Evolutionary conservation across 2,113 vertebrate genomes (phyloP), one percentile per base, ranked within the genome.

Genomic region (Nyctereutes procyonoides): DNA sequence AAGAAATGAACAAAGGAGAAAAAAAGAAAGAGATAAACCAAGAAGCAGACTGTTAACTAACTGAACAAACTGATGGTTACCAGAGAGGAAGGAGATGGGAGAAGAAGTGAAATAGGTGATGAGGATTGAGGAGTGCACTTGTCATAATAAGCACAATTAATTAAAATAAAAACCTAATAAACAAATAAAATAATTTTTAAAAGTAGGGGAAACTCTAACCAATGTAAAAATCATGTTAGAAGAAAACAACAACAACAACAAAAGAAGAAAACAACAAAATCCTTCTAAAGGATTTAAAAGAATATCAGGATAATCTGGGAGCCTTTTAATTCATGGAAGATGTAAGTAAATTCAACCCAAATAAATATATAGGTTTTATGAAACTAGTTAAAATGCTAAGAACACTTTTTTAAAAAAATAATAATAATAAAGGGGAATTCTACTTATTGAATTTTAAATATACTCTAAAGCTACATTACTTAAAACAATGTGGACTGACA

Each of bases 181-280:
- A 48, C 28, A 28, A 43, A 17, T 74, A 26, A 74, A 74, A 74
- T 48, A 73, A 43, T 38, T 43, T 28, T 76, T 76, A 48, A 76
- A 62, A 43, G 28, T 89, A 71, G 71, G 30, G 74, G 88, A 62
- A 84, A n/a, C 3, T 38, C 48, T 85, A 81, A 91, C 10, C 91
- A 89, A 69, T 26, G 30, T 77, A 15, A 13, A 82, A 88, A 16
- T 82, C 17, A n/a, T n/a, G 67, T 71, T 43, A 93, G 32, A 93
- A 96, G 13, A 86, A 92, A 89, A 93, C 24, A n/a, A 69, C 53
- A 83, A 74, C n/a, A n/a, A n/a, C n/a, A n/a, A n/a, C n/a, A n/a
- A n/a, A n/a, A 93, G 32, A 93, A 96, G 13, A 86, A 92, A 89
- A 93, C 24, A n/a, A 69, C 53, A 83, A 74, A 92, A 43, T 71